phyloP scores from a whole-genome alignment of 2,888 invertebrate species.

The Dryocosmus kuriphilus region DNA sequence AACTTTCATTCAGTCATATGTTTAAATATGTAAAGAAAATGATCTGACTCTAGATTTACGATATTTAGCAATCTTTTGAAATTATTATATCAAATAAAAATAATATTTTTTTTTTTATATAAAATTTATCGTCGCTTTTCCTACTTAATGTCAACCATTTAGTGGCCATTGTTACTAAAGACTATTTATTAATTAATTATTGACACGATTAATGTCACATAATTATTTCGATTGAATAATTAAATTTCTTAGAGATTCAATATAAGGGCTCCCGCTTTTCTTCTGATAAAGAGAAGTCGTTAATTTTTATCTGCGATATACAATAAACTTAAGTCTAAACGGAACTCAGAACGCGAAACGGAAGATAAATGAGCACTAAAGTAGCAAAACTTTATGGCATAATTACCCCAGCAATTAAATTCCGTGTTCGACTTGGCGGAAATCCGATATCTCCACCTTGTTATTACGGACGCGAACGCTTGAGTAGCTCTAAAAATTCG shows the following conservation, averaged over 20 bases:
- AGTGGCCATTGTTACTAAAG: too few relatives aligned
- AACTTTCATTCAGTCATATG: too few relatives aligned
- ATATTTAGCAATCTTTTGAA: too few relatives aligned
- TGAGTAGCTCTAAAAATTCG: slow-evolving; percentile 14
- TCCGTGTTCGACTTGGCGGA: slow-evolving; percentile 33
- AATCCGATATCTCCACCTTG: slow-evolving; percentile 38
- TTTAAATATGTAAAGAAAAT: too few relatives aligned
- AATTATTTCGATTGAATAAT: not conserved
- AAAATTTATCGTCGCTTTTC: too few relatives aligned
- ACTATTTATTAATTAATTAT: not conserved
- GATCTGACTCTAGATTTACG: too few relatives aligned
- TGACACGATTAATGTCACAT: not conserved
- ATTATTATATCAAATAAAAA: too few relatives aligned
- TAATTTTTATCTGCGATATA: slow-evolving; percentile 34
- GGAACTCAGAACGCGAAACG: slow-evolving; percentile 17
- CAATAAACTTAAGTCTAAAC: slow-evolving; percentile 18
- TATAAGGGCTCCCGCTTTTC: not conserved
- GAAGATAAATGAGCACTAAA: slow-evolving; percentile 33
- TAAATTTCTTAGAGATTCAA: not conserved
- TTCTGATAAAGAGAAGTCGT: not conserved
- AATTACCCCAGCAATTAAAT: slow-evolving; percentile 36
- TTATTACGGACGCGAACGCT: slow-evolving; percentile 15
- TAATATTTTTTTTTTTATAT: too few relatives aligned
- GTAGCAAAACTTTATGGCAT: slow-evolving; percentile 38
- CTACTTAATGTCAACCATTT: too few relatives aligned